These are phyloP conservation scores for Apotomis betuletana DNA, from an alignment of 2,888 invertebrate species.

Conservation along the genomic window DNA sequence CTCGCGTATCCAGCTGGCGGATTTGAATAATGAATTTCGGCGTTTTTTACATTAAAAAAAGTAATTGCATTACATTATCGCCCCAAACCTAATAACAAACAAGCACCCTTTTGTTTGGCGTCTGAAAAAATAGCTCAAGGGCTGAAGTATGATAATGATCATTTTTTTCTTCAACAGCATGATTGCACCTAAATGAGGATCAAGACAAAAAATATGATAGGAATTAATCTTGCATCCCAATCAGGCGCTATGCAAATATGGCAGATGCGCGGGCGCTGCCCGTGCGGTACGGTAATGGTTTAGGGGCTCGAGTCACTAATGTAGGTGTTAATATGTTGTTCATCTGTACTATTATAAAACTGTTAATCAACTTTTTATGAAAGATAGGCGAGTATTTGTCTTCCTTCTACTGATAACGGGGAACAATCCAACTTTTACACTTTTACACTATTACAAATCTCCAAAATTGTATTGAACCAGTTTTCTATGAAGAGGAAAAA, in stretches of 20 bases:
- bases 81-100: slow-evolving; percentile 82
- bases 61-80: slow-evolving; percentile 83
- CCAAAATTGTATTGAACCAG: too few species aligned
- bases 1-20: slow-evolving; percentile 78
- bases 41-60: slow-evolving; percentile 68
- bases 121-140: slow-evolving; percentile 83
- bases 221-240: slow-evolving; percentile 80
- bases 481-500: too few species aligned
- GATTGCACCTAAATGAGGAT: slow-evolving; percentile 80
- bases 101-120: slow-evolving; percentile 80
- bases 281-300: slow-evolving; percentile 68
- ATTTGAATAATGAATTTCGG: slow-evolving; percentile 79
- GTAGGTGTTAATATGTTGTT: slow-evolving; percentile 2
- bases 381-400: too few species aligned
- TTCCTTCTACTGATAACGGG: too few species aligned
- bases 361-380: too few species aligned
- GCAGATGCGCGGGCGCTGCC: slow-evolving; percentile 67
- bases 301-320: slow-evolving; percentile 39
- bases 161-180: slow-evolving; percentile 74
- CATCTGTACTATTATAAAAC: neutral
- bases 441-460: too few species aligned
- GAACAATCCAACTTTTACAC: too few species aligned
- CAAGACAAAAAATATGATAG: slow-evolving; percentile 81
- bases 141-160: slow-evolving; percentile 82
- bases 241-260: slow-evolving; percentile 79